These are phyloP conservation scores for Ictalurus furcatus DNA, from an alignment of 2,113 vertebrate species.

Conservation along the genomic window DNA sequence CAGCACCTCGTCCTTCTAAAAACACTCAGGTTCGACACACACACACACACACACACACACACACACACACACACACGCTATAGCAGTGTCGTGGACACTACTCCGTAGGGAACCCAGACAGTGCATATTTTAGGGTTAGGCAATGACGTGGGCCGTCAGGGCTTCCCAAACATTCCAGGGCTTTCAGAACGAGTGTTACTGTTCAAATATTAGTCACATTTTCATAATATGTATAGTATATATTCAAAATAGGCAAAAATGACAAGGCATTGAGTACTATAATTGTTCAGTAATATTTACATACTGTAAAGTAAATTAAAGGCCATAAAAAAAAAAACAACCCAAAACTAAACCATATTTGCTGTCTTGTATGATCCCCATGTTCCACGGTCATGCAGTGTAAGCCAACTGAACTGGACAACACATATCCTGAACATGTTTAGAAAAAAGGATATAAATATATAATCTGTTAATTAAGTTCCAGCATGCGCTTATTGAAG, in stretches of 20 bases:
- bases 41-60: too few species aligned
- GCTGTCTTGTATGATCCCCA: too few species aligned
- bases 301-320: not conserved
- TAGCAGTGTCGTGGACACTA: not conserved
- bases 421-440: too few species aligned
- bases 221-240: not conserved
- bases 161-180: not conserved
- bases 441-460: too few species aligned
- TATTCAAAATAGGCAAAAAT: not conserved
- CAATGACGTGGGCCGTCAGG: not conserved
- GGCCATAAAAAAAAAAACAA: too few species aligned
- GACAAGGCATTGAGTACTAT: too few species aligned
- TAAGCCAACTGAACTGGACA: too few species aligned
- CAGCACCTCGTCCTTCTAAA: conserved; percentile 39
- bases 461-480: not conserved
- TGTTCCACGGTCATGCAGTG: not conserved
- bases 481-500: too few species aligned
- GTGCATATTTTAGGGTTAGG: too few species aligned
- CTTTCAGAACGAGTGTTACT: not conserved
- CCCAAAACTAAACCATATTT: too few species aligned
- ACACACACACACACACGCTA: too few species aligned
- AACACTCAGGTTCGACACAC: conserved; percentile 43
- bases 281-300: not conserved
- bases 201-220: not conserved
- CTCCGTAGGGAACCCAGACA: not conserved